These are phyloP conservation scores for Lophura nycthemera DNA, from an alignment of 2,113 vertebrate species.

Conservation along the genomic window DNA sequence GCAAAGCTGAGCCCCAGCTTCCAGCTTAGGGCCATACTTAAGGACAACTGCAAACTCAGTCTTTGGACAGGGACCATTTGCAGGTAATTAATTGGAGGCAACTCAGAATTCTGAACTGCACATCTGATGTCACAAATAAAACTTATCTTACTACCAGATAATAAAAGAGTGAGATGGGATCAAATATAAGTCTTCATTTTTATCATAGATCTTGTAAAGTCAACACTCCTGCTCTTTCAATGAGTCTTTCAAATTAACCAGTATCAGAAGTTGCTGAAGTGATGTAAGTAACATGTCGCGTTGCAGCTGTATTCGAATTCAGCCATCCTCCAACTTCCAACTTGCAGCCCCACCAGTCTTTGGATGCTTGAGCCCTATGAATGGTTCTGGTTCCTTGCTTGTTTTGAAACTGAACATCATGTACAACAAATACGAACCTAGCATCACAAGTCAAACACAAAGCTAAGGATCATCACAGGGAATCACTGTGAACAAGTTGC, in stretches of 20 bases:
- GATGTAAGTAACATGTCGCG: background rate
- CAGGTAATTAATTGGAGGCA: background rate
- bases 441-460: background rate
- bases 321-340: background rate
- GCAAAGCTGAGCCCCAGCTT: background rate
- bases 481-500: fast-evolving
- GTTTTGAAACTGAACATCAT: background rate
- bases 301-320: background rate
- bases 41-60: background rate
- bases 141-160: background rate
- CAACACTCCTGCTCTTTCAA: background rate
- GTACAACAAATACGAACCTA: background rate
- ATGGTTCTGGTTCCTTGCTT: background rate
- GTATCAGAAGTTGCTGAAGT: background rate
- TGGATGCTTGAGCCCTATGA: background rate
- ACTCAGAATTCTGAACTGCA: background rate
- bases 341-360: background rate
- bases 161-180: background rate
- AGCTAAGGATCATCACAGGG: background rate
- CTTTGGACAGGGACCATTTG: background rate
- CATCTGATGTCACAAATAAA: background rate
- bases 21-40: background rate
- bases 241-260: background rate
- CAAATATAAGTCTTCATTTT: background rate
- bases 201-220: background rate